Evolutionary conservation across 2,113 vertebrate species (phyloP).

Genomic region (Pluvialis apricaria): DNA sequence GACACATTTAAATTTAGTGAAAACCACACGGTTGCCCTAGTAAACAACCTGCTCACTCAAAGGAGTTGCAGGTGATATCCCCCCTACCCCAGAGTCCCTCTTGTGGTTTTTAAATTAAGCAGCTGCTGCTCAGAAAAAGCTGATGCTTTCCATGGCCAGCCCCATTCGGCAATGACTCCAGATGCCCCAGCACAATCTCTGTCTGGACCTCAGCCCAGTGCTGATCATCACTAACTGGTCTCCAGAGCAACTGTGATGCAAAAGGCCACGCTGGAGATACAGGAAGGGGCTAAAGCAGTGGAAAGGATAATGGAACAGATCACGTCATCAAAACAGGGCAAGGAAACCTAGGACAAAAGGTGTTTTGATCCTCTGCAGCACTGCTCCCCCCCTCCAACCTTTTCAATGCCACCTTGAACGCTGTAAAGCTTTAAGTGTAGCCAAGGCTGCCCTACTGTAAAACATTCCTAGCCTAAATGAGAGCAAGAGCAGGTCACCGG

Average conservation of each 20-base stretch:
- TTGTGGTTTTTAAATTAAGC: not conserved
- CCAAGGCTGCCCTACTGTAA: not conserved
- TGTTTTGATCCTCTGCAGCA: not conserved
- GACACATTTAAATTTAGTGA: not conserved
- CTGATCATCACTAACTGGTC: conserved; percentile 23
- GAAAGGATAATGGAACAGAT: not conserved
- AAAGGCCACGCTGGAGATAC: not conserved
- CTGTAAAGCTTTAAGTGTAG: not conserved
- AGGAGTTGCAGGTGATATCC: not conserved
- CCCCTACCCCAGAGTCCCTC: not conserved
- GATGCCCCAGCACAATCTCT: conserved; percentile 40
- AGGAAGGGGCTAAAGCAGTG: not conserved
- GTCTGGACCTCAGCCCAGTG: conserved; percentile 23
- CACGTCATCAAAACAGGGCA: not conserved
- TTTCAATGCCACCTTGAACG: not conserved
- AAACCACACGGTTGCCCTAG: not conserved
- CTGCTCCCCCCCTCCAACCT: not conserved
- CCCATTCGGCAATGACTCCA: conserved; percentile 48
- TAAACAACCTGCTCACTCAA: conserved; percentile 3
- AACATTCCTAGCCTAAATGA: not conserved
- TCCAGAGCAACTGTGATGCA: conserved; percentile 63
- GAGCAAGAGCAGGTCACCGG: not conserved
- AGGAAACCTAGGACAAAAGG: not conserved
- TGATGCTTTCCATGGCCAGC: not conserved
- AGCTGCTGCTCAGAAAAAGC: conserved; percentile 55